Percentiles rank a stretch among this genome's conserved stretches.
These are phyloP conservation scores for Caradrina clavipalpis DNA, from an alignment of 2,888 invertebrate genomes.

Conservation along the genomic window DNA sequence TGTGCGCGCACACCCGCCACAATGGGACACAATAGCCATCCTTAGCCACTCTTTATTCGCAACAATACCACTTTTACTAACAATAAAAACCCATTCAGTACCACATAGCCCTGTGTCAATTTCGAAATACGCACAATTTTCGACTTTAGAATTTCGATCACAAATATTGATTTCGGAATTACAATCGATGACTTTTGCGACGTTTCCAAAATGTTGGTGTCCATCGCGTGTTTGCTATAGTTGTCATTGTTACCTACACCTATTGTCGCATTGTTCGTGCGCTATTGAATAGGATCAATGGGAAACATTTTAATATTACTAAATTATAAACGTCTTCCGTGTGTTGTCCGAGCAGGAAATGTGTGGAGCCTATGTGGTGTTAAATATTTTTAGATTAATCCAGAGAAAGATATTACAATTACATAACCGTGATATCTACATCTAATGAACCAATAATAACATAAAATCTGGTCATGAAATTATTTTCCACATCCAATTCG, in stretches of 20 bases:
- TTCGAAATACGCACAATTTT: constrained; percentile 43
- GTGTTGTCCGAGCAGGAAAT: constrained; percentile 65
- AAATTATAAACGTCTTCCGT: constrained; percentile 90
- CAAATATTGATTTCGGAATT: constrained; percentile 38
- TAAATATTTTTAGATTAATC: not conserved
- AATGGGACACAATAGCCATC: constrained; percentile 88
- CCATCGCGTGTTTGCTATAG: constrained; percentile 89
- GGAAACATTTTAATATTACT: constrained; percentile 91
- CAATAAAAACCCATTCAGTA: constrained; percentile 70
- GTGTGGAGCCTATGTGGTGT: constrained; percentile 41
- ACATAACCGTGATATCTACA: no score
- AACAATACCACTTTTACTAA: constrained; percentile 88
- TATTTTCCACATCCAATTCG: no score
- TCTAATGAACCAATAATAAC: no score
- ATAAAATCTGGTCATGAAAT: no score
- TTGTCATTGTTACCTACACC: constrained; percentile 90
- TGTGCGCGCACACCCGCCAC: constrained; percentile 89
- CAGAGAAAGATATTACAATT: no score
- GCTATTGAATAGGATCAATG: constrained; percentile 87
- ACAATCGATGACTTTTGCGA: constrained; percentile 45
- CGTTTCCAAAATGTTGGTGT: constrained; percentile 62
- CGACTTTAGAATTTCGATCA: constrained; percentile 20
- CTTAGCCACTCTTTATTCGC: constrained; percentile 88
- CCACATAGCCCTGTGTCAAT: constrained; percentile 54
- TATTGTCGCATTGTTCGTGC: constrained; percentile 87